Base-by-base conservation (phyloP, 2,888 invertebrate species). In the Lasiommata megera region DNA sequence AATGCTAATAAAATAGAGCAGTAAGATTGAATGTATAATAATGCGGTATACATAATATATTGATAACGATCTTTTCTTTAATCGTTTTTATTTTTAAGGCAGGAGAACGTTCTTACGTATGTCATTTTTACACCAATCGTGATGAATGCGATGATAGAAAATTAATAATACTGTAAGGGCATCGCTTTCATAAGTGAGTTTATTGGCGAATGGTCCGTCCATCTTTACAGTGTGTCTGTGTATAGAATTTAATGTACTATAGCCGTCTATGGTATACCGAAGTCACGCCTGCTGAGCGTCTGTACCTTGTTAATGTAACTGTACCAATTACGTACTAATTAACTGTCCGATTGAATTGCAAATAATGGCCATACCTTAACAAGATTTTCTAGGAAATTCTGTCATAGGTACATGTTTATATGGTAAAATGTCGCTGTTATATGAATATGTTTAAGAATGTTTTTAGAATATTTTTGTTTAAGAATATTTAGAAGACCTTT, bases 271-370 rank as follows among this genome's bases (percentile, higher is more conserved):
- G 52, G 51, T 29, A 48, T 12, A 50, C 43, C 28, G 54, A 48
- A 48, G 54, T 57, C 54, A 61, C 54, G 61, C 46, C 41, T 36
- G 46, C 54, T 57, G 54, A 53, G 50, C 60, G 54, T 52, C 54
- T 40, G 47, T 53, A 57, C 46, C 56, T 60, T 47, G 61, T 62
- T 61, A 62, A 61, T 67, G 64, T 71, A 75, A 72, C 74, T 69
- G 79, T 71, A 71, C 67, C 67, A 77, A 76, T 78, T 80, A 76
- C 67, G 57, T 64, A 61, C 51, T 60, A 60, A 60, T 74, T 76
- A 70, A 70, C 70, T 66, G 72, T 66, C 72, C 74, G 70, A 73
- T 80, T 79, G 79, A 77, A 76, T 77, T 75, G 71, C 72, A 74
- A 73, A 77, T 77, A 53, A 68, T 54, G 65, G 56, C 34, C 41